phyloP scores from a whole-genome alignment of 2,888 invertebrate species.

The Drosophila birchii region DNA sequence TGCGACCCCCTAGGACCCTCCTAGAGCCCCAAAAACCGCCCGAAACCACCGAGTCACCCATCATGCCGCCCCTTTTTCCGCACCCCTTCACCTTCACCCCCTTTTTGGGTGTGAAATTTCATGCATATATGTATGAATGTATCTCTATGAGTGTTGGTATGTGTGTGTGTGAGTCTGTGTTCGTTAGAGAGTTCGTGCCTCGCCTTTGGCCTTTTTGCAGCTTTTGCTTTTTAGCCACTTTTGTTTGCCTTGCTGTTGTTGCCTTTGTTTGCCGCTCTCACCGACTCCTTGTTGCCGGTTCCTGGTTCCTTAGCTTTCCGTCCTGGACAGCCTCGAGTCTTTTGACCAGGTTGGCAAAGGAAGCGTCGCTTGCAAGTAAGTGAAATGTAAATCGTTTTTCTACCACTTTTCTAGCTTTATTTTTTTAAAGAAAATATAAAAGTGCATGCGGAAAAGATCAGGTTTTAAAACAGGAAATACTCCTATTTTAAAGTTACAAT shows the following conservation, averaged over 20 bases:
- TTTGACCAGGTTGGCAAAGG: conserved; percentile 54
- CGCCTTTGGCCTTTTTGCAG: conserved; percentile 68
- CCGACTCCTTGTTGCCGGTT: conserved; percentile 14
- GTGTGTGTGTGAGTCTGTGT: conserved; percentile 26
- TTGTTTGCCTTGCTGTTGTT: conserved; percentile 51
- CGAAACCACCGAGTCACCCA: conserved; percentile 25
- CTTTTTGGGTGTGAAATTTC: conserved; percentile 69
- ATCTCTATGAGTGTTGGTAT: conserved; percentile 12
- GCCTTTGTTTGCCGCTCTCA: conserved; percentile 49
- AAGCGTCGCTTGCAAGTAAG: conserved; percentile 47
- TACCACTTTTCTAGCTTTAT: conserved; percentile 3
- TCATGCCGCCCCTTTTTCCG: conserved; percentile 23
- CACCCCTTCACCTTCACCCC: conserved; percentile 28
- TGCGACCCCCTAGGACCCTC: conserved; percentile 9
- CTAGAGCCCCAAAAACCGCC: conserved; percentile 6
- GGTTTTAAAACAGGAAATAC: background rate
- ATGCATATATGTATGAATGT: conserved; percentile 59
- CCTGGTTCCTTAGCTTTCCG: conserved; percentile 36
- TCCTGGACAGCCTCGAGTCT: conserved; percentile 52
- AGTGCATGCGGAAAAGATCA: background rate
- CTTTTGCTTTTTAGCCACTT: conserved; percentile 56
- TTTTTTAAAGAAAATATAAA: background rate
- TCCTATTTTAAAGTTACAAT: too few relatives aligned
- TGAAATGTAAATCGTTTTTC: conserved; percentile 50
- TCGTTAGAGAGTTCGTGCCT: conserved; percentile 36